A percentile compares a stretch with the other conserved stretches of the same genome.
phyloP scores from a whole-genome alignment of 2,797 vertebrate genomes.

The Microctenopoma lineatum region DNA sequence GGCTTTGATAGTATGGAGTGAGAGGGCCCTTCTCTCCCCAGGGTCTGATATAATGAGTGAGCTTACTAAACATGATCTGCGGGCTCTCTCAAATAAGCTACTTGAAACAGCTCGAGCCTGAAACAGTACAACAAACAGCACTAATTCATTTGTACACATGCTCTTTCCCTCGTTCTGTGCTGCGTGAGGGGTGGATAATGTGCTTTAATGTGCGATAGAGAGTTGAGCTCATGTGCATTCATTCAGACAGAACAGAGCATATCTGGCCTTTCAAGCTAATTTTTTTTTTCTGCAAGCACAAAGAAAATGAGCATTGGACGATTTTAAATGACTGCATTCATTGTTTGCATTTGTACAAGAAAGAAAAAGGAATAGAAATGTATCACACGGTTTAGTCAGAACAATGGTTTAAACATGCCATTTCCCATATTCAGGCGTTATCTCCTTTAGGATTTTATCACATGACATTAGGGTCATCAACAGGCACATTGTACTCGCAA shows the following conservation, averaged over 20 bases:
- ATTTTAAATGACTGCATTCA: constrained; percentile 64
- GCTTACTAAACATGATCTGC: constrained; percentile 81
- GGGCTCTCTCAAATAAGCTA: constrained; percentile 69
- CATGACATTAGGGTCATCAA: constrained; percentile 50
- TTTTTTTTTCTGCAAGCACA: constrained; percentile 46
- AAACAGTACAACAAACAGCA: constrained; percentile 75
- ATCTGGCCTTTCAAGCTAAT: constrained; percentile 41
- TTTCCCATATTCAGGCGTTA: constrained; percentile 56
- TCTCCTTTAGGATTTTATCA: constrained; percentile 68
- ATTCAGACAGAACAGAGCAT: constrained; percentile 46
- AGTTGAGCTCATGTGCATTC: constrained; percentile 33
- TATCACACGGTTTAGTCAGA: constrained; percentile 11
- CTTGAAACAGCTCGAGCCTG: constrained; percentile 69
- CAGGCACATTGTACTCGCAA: constrained; percentile 60
- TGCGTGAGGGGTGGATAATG: constrained; percentile 30
- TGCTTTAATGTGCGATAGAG: constrained; percentile 53
- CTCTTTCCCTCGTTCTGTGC: constrained; percentile 36
- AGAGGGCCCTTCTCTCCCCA: constrained; percentile 75
- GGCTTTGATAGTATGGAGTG: constrained; percentile 79
- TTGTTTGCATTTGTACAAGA: constrained; percentile 47
- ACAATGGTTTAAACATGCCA: constrained; percentile 38
- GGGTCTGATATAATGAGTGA: constrained; percentile 82
- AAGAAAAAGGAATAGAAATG: constrained; percentile 44
- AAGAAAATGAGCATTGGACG: constrained; percentile 45
- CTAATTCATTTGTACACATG: constrained; percentile 68